Percentiles rank a stretch among this genome's conserved stretches.
Conservation (phyloP, 2,113 vertebrate species). For the Neofelis nebulosa region DNA sequence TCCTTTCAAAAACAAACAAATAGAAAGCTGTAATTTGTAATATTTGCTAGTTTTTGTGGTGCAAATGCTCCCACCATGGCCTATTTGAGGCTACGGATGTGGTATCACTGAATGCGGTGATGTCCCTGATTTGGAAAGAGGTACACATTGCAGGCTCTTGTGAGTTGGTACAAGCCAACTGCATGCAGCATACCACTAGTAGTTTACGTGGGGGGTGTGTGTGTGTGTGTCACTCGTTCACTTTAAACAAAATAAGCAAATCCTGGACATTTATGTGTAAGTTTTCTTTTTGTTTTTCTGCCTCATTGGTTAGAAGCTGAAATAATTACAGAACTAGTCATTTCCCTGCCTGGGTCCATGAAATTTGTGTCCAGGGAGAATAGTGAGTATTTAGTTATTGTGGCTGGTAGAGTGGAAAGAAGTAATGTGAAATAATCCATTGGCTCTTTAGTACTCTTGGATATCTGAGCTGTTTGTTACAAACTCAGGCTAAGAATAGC, state of each 20-base stretch:
- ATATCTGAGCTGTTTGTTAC: background rate
- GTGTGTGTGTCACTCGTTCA: background rate
- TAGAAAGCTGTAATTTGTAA: background rate
- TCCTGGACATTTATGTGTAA: background rate
- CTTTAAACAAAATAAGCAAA: background rate
- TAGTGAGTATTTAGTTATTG: background rate
- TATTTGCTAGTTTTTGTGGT: background rate
- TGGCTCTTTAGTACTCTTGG: background rate
- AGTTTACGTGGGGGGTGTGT: background rate
- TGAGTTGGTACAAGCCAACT: background rate
- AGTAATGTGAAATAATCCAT: background rate
- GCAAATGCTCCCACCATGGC: background rate
- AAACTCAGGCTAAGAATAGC: background rate
- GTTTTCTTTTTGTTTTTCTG: background rate
- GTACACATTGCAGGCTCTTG: background rate
- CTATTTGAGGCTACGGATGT: background rate
- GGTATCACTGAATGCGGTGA: background rate
- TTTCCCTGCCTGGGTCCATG: background rate
- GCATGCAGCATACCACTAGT: background rate
- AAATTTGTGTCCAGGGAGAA: background rate
- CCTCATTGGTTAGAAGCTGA: background rate
- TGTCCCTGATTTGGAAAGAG: background rate
- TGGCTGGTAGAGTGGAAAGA: background rate
- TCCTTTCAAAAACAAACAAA: background rate
- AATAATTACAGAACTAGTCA: background rate